A percentile compares a stretch with the other conserved stretches of the same genome.
These are phyloP conservation scores for Actinemys pallida DNA, from an alignment of 2,113 vertebrate genomes.

Conservation along the genomic window DNA sequence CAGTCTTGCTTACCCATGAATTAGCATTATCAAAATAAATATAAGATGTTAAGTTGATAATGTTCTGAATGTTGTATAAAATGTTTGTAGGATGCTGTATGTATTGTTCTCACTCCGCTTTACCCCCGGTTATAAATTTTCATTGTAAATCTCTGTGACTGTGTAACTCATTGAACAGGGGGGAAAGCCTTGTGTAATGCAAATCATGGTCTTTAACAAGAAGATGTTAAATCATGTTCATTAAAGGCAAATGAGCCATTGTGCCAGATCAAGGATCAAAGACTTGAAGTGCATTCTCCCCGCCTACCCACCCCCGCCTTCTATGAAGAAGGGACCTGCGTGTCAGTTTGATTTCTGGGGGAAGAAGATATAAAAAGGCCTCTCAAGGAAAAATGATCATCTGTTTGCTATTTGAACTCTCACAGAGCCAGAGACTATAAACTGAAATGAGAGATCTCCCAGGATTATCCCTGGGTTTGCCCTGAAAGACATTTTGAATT, in stretches of 20 bases:
- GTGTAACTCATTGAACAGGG: too few species aligned
- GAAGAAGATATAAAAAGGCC: not conserved
- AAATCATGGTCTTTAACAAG: not conserved
- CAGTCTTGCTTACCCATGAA: too few species aligned
- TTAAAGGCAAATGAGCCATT: not conserved
- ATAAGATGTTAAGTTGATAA: too few species aligned
- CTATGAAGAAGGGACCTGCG: not conserved
- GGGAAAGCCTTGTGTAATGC: too few species aligned
- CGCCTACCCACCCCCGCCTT: not conserved
- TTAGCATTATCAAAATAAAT: too few species aligned
- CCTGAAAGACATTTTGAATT: not conserved
- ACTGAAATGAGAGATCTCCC: not conserved
- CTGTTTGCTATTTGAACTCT: not conserved
- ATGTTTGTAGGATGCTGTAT: too few species aligned
- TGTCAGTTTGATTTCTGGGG: not conserved
- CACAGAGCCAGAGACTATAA: not conserved
- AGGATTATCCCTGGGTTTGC: not conserved
- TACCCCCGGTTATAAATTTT: too few species aligned
- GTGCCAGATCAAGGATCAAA: not conserved
- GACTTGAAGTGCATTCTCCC: not conserved
- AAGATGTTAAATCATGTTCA: not conserved
- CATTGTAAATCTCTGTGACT: too few species aligned
- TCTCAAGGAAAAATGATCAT: not conserved
- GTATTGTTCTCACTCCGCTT: too few species aligned
- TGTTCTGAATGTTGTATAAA: too few species aligned